These are phyloP conservation scores for Chrysotoxum bicinctum DNA, from an alignment of 2,888 invertebrate species.

Conservation along the genomic window DNA sequence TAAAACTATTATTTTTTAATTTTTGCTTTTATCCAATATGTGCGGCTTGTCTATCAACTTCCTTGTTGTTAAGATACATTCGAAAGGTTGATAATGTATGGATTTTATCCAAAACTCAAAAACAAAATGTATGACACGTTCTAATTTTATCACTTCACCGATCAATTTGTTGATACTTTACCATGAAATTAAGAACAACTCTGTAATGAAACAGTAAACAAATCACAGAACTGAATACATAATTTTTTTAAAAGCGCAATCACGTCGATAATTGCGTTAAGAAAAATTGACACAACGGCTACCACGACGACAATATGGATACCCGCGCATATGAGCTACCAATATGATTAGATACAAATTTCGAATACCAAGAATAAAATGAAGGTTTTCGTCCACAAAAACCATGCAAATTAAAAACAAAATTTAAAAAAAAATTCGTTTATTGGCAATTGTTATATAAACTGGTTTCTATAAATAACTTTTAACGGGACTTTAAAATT, in stretches of 20 bases:
- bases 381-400: neutral
- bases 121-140: conserved; percentile 34
- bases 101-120: conserved; percentile 25
- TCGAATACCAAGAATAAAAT: conserved; percentile 21
- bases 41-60: conserved; percentile 54
- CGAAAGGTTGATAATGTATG: conserved; percentile 34
- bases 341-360: conserved; percentile 22
- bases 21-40: conserved; percentile 42
- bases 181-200: conserved; percentile 41
- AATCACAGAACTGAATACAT: conserved; percentile 62
- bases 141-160: conserved; percentile 53
- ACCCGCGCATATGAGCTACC: neutral
- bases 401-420: neutral
- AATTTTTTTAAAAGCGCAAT: conserved; percentile 26
- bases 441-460: conserved; percentile 7
- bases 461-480: conserved; percentile 22
- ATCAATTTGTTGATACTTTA: conserved; percentile 40
- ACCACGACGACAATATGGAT: conserved; percentile 35
- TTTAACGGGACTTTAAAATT: conserved; percentile 34
- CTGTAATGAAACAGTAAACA: conserved; percentile 63
- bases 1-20: neutral
- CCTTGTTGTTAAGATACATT: conserved; percentile 61
- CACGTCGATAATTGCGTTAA: conserved; percentile 27
- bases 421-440: neutral
- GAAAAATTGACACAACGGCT: conserved; percentile 7